Percentiles rank a stretch among this genome's conserved stretches.
Conservation (phyloP, 2,113 vertebrate species). For the Corythaixoides concolor region DNA sequence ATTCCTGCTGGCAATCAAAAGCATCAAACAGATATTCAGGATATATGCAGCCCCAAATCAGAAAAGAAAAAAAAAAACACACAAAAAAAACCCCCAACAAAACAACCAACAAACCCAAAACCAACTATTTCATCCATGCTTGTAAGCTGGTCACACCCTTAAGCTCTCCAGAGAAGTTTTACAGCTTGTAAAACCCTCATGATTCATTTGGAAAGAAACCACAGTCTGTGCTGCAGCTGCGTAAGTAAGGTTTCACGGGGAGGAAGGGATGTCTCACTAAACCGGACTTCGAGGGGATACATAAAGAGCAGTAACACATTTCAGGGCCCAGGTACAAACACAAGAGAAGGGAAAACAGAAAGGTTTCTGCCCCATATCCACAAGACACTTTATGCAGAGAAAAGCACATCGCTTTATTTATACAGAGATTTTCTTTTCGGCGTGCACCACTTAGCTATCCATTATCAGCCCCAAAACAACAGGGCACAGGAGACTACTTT, state of each 20-base stretch:
- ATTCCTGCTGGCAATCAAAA: background rate
- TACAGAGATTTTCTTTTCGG: background rate
- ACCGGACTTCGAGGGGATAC: accelerated
- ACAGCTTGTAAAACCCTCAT: constrained; percentile 25
- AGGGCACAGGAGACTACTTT: background rate
- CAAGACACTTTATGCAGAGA: background rate
- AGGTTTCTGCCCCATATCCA: background rate
- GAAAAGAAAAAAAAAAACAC: background rate
- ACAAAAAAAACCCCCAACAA: no score
- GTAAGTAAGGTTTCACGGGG: background rate
- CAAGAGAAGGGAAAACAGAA: background rate
- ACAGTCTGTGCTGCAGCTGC: background rate
- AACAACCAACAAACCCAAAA: no score
- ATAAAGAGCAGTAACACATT: background rate
- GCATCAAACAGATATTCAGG: background rate
- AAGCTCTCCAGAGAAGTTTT: constrained; percentile 31
- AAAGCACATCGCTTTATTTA: background rate
- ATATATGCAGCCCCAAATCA: background rate
- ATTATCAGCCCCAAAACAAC: constrained; percentile 8
- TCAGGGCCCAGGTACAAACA: background rate
- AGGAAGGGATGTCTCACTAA: background rate
- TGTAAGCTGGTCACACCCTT: constrained; percentile 31
- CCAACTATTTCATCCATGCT: background rate
- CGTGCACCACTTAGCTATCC: background rate
- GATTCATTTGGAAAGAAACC: constrained; percentile 32